Evolutionary conservation across 2,113 vertebrate genomes (phyloP).

Genomic region (Lates calcarifer): DNA sequence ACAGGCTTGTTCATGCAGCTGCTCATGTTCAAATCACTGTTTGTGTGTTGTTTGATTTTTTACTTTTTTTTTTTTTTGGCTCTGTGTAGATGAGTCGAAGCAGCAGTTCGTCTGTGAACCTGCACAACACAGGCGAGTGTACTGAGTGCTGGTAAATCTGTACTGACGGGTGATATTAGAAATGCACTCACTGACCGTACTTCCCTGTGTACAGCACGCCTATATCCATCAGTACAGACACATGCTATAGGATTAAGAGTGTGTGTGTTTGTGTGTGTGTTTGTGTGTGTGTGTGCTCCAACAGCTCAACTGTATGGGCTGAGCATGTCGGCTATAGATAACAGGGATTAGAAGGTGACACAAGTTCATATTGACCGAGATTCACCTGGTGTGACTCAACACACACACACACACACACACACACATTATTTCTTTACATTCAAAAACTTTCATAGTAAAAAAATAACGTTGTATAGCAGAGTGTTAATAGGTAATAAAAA

Average conservation of each 20-base stretch:
- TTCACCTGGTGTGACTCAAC: conserved; percentile 42
- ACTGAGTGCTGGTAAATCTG: conserved; percentile 29
- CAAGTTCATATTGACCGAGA: conserved; percentile 37
- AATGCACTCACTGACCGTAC: conserved; percentile 35
- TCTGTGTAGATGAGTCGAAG: background rate
- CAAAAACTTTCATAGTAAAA: conserved; percentile 11
- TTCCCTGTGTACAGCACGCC: conserved; percentile 15
- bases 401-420: conserved; percentile 17
- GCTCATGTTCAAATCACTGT: background rate
- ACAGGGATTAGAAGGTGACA: conserved; percentile 64
- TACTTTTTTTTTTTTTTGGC: background rate
- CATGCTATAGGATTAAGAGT: conserved; percentile 58
- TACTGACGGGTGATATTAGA: conserved; percentile 53
- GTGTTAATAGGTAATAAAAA: background rate
- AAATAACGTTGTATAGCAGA: conserved; percentile 13
- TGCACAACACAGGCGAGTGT: conserved; percentile 27
- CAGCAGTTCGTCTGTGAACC: conserved; percentile 1
- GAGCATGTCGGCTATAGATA: conserved; percentile 49
- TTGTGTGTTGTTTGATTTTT: conserved; percentile 11
- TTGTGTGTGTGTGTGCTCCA: conserved; percentile 32
- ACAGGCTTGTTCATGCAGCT: background rate
- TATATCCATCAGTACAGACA: conserved; percentile 47
- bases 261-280: conserved; percentile 38
- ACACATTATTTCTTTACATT: background rate
- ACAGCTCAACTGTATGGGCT: conserved; percentile 15